Evolutionary conservation across 2,888 invertebrate species (phyloP).

Genomic region (Cephus pulcher): DNA sequence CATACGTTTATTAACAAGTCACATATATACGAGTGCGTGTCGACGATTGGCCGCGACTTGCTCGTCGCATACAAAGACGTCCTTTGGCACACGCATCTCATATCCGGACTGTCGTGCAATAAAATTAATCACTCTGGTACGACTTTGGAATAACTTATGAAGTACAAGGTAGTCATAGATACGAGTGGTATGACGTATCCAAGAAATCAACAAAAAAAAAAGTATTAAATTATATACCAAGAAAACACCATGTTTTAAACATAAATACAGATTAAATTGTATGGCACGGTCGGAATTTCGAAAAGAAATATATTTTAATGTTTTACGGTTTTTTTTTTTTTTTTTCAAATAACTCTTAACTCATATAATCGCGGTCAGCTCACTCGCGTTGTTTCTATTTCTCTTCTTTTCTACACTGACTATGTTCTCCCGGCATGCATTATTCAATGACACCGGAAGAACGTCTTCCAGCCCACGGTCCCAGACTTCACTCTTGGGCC

Average conservation of each 20-base stretch:
- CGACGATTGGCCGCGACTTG: not conserved
- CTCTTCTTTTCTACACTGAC: conserved; percentile 9
- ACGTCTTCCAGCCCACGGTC: conserved; percentile 10
- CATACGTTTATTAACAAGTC: not conserved
- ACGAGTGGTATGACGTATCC: not conserved
- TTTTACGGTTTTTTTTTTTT: not conserved
- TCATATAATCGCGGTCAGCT: not conserved
- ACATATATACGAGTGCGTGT: not conserved
- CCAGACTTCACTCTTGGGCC: not conserved
- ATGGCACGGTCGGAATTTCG: not conserved
- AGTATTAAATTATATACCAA: not conserved
- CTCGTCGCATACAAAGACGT: not conserved
- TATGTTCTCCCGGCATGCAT: conserved; percentile 39
- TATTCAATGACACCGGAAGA: conserved; percentile 42
- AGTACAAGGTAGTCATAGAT: not conserved
- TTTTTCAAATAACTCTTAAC: not conserved
- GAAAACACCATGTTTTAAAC: not conserved
- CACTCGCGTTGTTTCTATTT: not conserved
- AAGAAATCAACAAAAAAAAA: not conserved
- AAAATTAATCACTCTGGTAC: conserved; percentile 59
- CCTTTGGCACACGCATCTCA: conserved; percentile 28
- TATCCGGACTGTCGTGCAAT: conserved; percentile 58
- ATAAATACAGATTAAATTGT: not conserved
- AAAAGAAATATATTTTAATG: not conserved
- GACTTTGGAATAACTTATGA: conserved; percentile 58